These are phyloP conservation scores for Calidris pygmaea DNA, from an alignment of 2,113 vertebrate genomes.

Conservation along the genomic window DNA sequence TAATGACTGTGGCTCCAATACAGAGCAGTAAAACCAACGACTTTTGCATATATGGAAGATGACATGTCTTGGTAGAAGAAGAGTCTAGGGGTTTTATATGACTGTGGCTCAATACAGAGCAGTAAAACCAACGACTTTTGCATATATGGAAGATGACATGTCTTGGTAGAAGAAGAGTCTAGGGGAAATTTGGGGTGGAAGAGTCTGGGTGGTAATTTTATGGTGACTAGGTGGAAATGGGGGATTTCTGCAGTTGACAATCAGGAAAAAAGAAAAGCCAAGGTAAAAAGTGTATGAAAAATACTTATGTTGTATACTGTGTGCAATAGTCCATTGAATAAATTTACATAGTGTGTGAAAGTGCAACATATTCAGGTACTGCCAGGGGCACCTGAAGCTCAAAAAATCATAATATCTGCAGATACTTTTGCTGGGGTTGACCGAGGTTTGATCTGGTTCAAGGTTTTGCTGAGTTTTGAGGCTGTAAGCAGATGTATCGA, in stretches of 20 bases:
- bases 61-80: background rate
- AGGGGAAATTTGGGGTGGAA: background rate
- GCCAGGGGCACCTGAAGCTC: background rate
- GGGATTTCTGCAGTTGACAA: background rate
- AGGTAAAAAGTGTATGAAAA: fast-evolving
- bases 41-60: background rate
- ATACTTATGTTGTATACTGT: background rate
- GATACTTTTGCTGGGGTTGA: background rate
- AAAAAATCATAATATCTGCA: background rate
- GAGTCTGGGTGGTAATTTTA: background rate
- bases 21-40: background rate
- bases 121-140: background rate
- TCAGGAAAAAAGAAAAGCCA: background rate
- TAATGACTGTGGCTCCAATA: background rate
- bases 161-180: background rate
- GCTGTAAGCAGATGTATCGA: background rate
- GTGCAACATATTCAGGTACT: background rate
- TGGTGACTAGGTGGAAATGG: background rate
- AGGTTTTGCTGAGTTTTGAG: slow-evolving; percentile 11
- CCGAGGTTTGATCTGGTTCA: background rate
- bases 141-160: background rate
- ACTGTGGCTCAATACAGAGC: background rate
- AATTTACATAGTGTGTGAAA: background rate
- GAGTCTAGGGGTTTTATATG: background rate
- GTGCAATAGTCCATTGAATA: background rate